Evolutionary conservation across 1,140 invertebrate genomes (phyloP).

Genomic region (Teleopsis dalmanni): DNA sequence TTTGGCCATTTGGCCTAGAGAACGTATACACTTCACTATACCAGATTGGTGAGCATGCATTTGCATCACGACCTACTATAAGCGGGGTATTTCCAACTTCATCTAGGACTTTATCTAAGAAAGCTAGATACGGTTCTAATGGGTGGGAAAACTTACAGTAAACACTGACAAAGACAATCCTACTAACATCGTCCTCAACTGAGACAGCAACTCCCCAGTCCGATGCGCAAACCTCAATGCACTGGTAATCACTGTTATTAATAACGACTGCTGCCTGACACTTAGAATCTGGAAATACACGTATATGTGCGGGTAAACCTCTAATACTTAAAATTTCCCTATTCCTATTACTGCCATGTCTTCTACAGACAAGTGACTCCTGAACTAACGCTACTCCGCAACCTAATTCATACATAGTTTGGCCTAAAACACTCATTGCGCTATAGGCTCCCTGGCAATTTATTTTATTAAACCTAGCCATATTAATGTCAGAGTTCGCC

Average conservation of each 20-base stretch:
- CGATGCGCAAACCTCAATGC: neutral
- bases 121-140: constrained; percentile 8
- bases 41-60: constrained; percentile 10
- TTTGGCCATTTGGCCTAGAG: neutral
- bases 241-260: neutral
- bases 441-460: constrained; percentile 4
- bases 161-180: constrained; percentile 2
- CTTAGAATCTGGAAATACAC: neutral
- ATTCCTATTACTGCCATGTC: too few species aligned
- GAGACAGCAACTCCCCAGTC: neutral
- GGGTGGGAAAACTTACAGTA: constrained; percentile 11
- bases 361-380: too few species aligned
- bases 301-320: neutral
- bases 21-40: constrained; percentile 6
- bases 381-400: neutral
- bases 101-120: constrained; percentile 5
- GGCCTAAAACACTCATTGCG: neutral
- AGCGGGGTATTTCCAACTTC: constrained; percentile 1
- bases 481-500: too few species aligned
- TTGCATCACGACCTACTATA: constrained; percentile 7
- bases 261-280: constrained; percentile 1
- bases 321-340: too few species aligned
- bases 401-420: neutral
- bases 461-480: neutral
- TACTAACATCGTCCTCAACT: neutral